Evolutionary conservation across 2,888 invertebrate species (phyloP).

Genomic region (Netelia melanura): DNA sequence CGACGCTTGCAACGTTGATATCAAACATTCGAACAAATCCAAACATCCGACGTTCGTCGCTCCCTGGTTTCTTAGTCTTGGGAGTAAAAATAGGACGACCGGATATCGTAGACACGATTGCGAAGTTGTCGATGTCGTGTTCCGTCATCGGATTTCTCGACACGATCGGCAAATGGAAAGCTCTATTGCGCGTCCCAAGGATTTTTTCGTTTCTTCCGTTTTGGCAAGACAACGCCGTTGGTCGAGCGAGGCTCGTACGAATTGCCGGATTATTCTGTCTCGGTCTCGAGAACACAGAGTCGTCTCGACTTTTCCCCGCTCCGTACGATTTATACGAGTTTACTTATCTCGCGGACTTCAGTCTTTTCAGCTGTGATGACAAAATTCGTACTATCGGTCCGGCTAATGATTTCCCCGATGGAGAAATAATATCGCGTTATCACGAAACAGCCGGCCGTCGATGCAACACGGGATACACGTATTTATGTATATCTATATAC

Average conservation of each 20-base stretch:
- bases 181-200: background rate
- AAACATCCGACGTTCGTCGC: background rate
- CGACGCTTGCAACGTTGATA: too few species aligned
- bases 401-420: conserved; percentile 25
- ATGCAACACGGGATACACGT: conserved; percentile 5
- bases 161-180: background rate
- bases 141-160: background rate
- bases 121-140: background rate
- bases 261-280: background rate
- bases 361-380: conserved; percentile 29
- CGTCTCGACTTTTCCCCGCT: background rate
- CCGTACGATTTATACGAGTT: background rate
- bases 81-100: background rate
- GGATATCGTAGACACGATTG: background rate
- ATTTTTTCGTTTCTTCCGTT: background rate
- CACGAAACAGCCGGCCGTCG: conserved; percentile 24
- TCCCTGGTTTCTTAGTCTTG: background rate
- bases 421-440: conserved; percentile 34
- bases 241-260: background rate
- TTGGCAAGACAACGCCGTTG: background rate
- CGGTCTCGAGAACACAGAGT: background rate
- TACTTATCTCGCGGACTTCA: background rate
- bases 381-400: background rate
- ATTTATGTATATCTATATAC: conserved; percentile 10
- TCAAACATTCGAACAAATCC: background rate